Conservation (phyloP, 2,888 invertebrate species). For the Rhagium mordax region DNA sequence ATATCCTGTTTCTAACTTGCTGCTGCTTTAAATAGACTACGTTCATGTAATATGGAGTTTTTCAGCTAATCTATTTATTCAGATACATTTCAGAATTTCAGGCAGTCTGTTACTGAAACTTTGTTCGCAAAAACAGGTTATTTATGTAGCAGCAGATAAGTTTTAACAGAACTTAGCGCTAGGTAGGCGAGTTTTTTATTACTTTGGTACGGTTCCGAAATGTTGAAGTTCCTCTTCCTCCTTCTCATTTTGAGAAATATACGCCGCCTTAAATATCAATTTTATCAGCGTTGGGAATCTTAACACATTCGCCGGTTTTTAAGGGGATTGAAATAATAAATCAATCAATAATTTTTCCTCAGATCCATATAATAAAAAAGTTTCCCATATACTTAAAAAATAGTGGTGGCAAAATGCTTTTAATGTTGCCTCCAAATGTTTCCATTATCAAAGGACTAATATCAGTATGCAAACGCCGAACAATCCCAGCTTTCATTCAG, state of each 20-base stretch:
- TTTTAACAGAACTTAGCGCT: conserved; percentile 12
- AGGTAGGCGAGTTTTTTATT: not conserved
- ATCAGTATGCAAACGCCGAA: not conserved
- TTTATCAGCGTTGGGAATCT: not conserved
- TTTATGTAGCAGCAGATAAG: conserved; percentile 16
- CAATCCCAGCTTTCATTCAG: not conserved
- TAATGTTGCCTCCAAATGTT: too few species aligned
- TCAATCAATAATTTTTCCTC: not conserved
- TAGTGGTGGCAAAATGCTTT: too few species aligned
- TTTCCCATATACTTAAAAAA: too few species aligned
- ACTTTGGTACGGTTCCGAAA: not conserved
- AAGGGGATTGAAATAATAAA: not conserved
- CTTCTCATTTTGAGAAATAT: not conserved
- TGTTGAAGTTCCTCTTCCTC: not conserved
- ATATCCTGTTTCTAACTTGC: not conserved
- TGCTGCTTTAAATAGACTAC: not conserved
- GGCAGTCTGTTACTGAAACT: conserved; percentile 1
- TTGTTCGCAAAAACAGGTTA: not conserved
- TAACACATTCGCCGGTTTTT: not conserved
- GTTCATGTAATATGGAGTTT: not conserved
- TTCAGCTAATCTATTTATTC: conserved; percentile 5
- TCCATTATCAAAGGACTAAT: too few species aligned
- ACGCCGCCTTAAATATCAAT: not conserved
- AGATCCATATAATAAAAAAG: not conserved
- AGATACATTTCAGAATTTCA: not conserved